These are phyloP conservation scores for Saguinus imperator DNA, from an alignment of 2,113 vertebrate genomes.

Conservation along the genomic window DNA sequence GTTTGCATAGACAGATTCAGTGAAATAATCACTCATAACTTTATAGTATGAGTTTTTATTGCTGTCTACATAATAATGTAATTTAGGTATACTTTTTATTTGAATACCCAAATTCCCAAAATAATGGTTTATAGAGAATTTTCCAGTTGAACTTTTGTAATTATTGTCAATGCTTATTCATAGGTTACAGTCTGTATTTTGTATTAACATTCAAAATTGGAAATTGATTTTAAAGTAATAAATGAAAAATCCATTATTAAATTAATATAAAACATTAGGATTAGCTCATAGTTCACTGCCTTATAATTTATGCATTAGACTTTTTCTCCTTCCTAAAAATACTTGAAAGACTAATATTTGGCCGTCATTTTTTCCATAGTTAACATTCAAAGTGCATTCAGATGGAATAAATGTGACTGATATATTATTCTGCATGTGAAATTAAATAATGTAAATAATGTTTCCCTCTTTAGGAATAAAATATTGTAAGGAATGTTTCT, in stretches of 20 bases:
- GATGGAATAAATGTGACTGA: background rate
- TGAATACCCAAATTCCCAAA: slow-evolving; percentile 18
- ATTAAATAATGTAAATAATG: background rate
- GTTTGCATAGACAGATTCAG: slow-evolving; percentile 73
- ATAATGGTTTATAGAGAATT: slow-evolving; percentile 6
- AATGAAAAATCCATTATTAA: background rate
- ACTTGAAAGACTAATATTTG: slow-evolving; percentile 4
- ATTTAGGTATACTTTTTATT: slow-evolving; percentile 41
- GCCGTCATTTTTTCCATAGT: background rate
- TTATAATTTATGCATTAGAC: background rate
- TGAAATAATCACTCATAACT: slow-evolving; percentile 62
- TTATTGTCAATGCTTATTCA: background rate
- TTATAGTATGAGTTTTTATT: slow-evolving; percentile 65
- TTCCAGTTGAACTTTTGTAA: slow-evolving; percentile 30
- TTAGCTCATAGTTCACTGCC: background rate
- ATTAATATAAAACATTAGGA: background rate
- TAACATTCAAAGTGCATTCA: slow-evolving; percentile 8
- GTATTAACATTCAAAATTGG: background rate
- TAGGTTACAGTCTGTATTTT: background rate
- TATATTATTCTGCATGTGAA: slow-evolving; percentile 2
- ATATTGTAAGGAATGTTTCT: slow-evolving; percentile 44
- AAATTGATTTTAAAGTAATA: slow-evolving; percentile 5
- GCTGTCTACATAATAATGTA: slow-evolving; percentile 66
- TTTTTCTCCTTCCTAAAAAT: slow-evolving; percentile 30
- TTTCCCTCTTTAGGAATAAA: slow-evolving; percentile 33